phyloP scores from a whole-genome alignment of 2,113 vertebrate genomes.

The Alosa alosa region DNA sequence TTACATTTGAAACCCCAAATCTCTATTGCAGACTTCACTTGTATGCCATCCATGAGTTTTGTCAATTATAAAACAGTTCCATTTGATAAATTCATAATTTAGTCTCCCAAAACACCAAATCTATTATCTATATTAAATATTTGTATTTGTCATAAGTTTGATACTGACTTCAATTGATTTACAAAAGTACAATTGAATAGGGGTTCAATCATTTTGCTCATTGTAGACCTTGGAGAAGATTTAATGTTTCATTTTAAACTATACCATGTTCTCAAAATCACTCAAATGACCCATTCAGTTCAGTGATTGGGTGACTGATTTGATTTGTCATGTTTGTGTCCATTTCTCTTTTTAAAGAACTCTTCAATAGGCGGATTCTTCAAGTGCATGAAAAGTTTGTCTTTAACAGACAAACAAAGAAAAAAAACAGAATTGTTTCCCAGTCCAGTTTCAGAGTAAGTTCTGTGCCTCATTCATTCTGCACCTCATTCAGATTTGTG shows the following conservation, averaged over 20 bases:
- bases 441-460: conserved; percentile 16
- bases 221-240: no score
- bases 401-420: conserved; percentile 14
- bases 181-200: no score
- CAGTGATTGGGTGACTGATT: not conserved
- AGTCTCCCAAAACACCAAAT: no score
- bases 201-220: no score
- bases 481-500: not conserved
- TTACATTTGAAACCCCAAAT: not conserved
- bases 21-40: no score
- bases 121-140: no score
- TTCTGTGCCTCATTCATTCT: not conserved
- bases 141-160: no score
- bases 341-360: conserved; percentile 45
- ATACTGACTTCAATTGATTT: no score
- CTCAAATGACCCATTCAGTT: not conserved
- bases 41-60: no score
- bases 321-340: not conserved
- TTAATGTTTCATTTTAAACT: no score
- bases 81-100: no score
- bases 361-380: conserved; percentile 64
- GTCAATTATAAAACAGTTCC: no score
- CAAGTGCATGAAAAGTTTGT: conserved; percentile 43
- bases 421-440: not conserved
- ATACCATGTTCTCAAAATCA: not conserved